Percentiles rank a stretch among this genome's conserved stretches.
These are phyloP conservation scores for Polydrusus tereticollis DNA, from an alignment of 2,888 invertebrate species.

Conservation along the genomic window DNA sequence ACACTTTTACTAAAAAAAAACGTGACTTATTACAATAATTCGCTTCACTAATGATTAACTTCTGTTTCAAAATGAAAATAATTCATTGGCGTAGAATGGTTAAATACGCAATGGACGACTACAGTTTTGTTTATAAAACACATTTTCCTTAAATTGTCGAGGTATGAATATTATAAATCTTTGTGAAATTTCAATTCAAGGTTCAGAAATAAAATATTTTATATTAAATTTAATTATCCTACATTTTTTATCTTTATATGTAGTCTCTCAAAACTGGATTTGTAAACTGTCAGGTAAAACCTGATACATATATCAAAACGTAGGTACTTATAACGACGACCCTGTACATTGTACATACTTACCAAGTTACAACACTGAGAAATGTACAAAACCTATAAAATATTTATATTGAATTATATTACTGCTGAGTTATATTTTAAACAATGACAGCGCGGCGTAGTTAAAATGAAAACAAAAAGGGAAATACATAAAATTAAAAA, in stretches of 20 bases:
- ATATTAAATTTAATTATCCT: no score
- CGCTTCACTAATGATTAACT: conserved; percentile 14
- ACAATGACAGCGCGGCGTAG: neutral
- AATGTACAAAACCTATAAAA: neutral
- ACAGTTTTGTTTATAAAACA: no score
- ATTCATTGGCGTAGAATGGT: neutral
- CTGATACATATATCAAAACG: no score
- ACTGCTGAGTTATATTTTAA: neutral
- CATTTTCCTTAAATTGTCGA: no score
- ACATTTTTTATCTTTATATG: no score
- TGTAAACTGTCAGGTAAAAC: no score
- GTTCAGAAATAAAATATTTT: no score
- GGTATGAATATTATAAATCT: no score
- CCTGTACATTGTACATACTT: no score
- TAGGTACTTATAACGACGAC: no score
- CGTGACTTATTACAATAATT: conserved; percentile 5
- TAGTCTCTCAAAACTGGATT: no score
- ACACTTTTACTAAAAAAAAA: conserved; percentile 14
- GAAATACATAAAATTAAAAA: neutral
- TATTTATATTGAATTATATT: neutral
- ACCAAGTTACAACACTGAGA: neutral
- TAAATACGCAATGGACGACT: neutral
- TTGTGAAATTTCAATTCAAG: no score
- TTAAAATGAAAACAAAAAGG: neutral
- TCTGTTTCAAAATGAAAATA: neutral